Base-by-base conservation (phyloP, 2,797 vertebrate species). In the Thunnus albacares region DNA sequence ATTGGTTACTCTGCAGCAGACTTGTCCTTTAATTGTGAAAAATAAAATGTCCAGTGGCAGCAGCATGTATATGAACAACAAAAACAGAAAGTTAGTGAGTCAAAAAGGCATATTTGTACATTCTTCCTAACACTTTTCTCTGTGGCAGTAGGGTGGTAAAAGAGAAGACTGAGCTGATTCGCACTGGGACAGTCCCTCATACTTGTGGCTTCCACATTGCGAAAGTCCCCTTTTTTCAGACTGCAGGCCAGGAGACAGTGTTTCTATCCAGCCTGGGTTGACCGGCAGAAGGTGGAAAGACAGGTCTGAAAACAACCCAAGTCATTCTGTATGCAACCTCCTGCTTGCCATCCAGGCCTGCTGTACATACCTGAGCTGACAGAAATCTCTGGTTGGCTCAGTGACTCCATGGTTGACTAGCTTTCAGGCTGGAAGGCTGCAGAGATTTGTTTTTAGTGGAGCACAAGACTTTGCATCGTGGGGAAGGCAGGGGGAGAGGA, bases 361-460 rank as follows among this genome's bases (percentile, higher is more conserved):
- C 75, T 60, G 33, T 76, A 69, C 78, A 71, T 63, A 78, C 70
- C 70, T 76, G 81, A 71, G 52, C 64, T 83, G 83, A 90, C 83
- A 71, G 74, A 77, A 79, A 84, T 81, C 73, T 85, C 62, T 71
- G 51, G 41, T 65, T 73, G 80, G 65, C 72, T 86, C 5, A 1
- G 77, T 80, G 63, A 65, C 80, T 81, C 75, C 20, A 18, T 47
- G 77, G 52, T 79, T 82, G 67, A 75, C 80, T 85, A 71, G 77
- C 65, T 86, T 79, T 71, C 41, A 61, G 56, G 24, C 52, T 72
- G 43, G 56, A 58, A 47, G 80, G 57, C 81, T 77, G 62, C 79
- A 78, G 76, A 80, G 73, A 77, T 84, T 84, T 82, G 78, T 86
- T 86, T 85, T 86, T 71, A 87, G 77, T 81, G 80, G 62, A 66